These are phyloP conservation scores for Phalanger gymnotis DNA, from an alignment of 2,797 vertebrate genomes.

Conservation along the genomic window DNA sequence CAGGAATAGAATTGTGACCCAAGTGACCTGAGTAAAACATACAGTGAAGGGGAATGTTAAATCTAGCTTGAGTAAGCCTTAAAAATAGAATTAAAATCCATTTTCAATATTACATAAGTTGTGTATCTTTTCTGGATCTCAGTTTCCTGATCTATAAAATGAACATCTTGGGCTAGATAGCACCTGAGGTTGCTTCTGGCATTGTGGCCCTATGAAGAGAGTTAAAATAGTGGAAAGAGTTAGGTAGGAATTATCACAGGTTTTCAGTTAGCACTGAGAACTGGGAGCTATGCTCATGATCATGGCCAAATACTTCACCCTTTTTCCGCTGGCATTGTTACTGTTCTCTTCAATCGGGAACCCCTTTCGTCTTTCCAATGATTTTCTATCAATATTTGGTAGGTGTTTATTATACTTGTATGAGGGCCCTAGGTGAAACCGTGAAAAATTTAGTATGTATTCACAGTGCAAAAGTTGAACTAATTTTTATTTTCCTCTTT, in stretches of 20 bases:
- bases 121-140: background rate
- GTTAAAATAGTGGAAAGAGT: background rate
- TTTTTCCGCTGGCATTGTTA: background rate
- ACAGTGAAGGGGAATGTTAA: background rate
- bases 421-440: background rate
- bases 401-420: background rate
- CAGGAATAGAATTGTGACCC: background rate
- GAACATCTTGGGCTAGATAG: background rate
- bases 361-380: background rate
- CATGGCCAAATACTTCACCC: background rate
- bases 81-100: background rate
- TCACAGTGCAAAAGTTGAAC: background rate
- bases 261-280: background rate
- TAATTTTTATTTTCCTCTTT: background rate
- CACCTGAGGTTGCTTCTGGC: background rate
- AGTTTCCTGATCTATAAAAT: background rate
- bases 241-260: background rate
- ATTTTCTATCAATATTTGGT: background rate
- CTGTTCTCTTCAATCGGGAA: background rate
- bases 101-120: background rate
- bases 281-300: background rate
- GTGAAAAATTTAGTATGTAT: background rate
- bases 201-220: background rate
- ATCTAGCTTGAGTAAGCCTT: background rate
- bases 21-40: background rate